These are phyloP conservation scores for Sipha flava DNA, from an alignment of 1,140 invertebrate genomes.

Conservation along the genomic window DNA sequence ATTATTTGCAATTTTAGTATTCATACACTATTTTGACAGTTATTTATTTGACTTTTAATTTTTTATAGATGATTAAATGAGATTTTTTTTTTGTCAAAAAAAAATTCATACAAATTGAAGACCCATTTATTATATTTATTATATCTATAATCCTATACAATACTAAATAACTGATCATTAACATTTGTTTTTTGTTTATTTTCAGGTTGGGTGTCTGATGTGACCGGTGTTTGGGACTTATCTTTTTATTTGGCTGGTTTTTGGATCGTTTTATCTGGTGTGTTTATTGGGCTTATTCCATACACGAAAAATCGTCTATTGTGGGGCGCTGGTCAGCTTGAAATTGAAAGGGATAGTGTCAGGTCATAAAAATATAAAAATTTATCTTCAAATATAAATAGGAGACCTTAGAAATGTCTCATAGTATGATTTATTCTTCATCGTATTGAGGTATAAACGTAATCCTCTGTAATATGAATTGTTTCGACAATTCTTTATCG, in stretches of 20 bases:
- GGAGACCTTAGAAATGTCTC: constrained; percentile 9
- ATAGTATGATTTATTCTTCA: not conserved
- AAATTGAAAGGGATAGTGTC: constrained; percentile 37
- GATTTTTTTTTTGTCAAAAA: no score
- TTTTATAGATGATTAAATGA: no score
- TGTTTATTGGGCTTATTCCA: constrained; percentile 59
- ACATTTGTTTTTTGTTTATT: constrained; percentile 27
- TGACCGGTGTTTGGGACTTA: constrained; percentile 59
- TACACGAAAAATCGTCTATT: constrained; percentile 58
- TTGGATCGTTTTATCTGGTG: constrained; percentile 65
- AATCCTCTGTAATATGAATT: not conserved
- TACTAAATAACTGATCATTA: no score
- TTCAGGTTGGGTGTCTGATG: constrained; percentile 59
- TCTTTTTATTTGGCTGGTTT: constrained; percentile 67
- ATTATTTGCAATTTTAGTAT: no score
- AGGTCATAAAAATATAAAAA: constrained; percentile 14
- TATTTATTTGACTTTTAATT: no score
- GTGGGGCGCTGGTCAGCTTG: constrained; percentile 53
- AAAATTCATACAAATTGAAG: no score
- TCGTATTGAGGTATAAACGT: not conserved
- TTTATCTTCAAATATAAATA: not conserved
- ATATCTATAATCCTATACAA: no score
- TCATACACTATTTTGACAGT: no score
- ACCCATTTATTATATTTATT: no score
- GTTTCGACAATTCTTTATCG: not conserved